Evolutionary conservation across 2,113 vertebrate genomes (phyloP).

Genomic region (Dromiciops gliroides): DNA sequence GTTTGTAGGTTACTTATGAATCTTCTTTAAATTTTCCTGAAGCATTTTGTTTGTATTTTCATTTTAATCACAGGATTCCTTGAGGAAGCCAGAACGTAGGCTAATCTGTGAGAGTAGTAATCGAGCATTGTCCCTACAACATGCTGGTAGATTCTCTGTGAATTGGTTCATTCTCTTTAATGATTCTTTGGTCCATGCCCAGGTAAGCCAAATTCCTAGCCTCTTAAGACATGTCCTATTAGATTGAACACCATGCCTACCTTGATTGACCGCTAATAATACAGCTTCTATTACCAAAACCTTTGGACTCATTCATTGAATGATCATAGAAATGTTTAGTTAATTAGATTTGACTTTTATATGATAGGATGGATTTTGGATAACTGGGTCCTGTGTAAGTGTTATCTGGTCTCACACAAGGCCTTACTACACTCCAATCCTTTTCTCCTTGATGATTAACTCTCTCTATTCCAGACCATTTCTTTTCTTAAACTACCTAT

Average conservation of each 20-base stretch:
- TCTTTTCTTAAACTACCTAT: neutral
- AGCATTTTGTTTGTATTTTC: neutral
- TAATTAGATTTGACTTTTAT: neutral
- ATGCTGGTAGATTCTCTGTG: slow-evolving; percentile 96
- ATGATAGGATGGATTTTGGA: neutral
- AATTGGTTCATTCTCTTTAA: slow-evolving; percentile 99
- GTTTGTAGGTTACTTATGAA: neutral
- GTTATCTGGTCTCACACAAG: neutral
- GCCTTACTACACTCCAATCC: neutral
- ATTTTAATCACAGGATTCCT: slow-evolving; percentile 88
- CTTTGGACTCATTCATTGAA: neutral
- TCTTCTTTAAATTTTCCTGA: neutral
- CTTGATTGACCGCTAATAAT: slow-evolving; percentile 28
- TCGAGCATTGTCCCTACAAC: slow-evolving; percentile 93
- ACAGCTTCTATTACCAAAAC: slow-evolving; percentile 21
- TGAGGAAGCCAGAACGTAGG: slow-evolving; percentile 93
- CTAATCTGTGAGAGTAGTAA: slow-evolving; percentile 98
- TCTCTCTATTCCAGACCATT: neutral
- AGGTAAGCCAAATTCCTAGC: slow-evolving; percentile 86
- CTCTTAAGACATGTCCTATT: neutral
- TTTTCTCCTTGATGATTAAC: neutral
- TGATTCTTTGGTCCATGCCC: slow-evolving; percentile 95
- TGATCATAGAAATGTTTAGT: slow-evolving; percentile 25
- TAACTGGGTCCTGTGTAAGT: neutral
- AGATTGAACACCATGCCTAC: neutral